A percentile compares a stretch with the other conserved stretches of the same genome.
phyloP scores from a whole-genome alignment of 2,113 vertebrate genomes.

The Pungitius pungitius region DNA sequence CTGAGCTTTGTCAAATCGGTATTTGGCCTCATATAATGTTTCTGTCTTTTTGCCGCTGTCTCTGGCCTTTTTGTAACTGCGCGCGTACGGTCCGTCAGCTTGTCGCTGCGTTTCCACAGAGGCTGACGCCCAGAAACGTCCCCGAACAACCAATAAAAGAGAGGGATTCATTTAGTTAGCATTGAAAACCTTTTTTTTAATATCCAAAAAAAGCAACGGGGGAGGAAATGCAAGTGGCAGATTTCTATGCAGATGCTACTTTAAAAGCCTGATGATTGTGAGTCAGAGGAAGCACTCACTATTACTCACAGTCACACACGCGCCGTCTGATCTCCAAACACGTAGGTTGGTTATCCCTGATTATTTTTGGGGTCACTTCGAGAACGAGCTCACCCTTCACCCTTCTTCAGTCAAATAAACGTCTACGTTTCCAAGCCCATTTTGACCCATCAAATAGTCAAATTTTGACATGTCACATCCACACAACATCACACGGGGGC shows the following conservation, averaged over 20 bases:
- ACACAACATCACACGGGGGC: constrained; percentile 21
- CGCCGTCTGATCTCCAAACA: neutral
- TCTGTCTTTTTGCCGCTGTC: neutral
- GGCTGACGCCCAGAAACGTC: neutral
- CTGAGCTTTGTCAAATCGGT: neutral
- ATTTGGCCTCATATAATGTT: neutral
- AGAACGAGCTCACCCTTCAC: neutral
- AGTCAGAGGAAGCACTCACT: constrained; percentile 26
- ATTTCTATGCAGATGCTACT: constrained; percentile 11
- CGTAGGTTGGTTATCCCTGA: neutral
- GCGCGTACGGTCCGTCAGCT: neutral
- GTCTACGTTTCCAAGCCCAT: neutral
- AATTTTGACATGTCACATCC: constrained; percentile 3
- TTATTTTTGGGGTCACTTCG: constrained; percentile 4
- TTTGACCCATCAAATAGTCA: constrained; percentile 1
- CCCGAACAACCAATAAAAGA: neutral
- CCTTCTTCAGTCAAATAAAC: neutral
- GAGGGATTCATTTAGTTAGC: neutral
- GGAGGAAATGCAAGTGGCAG: neutral
- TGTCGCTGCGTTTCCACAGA: neutral
- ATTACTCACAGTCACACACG: constrained; percentile 28
- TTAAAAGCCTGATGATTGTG: constrained; percentile 12
- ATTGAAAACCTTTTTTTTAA: neutral
- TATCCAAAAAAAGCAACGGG: neutral
- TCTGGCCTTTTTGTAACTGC: neutral